A percentile compares a stretch with the other conserved stretches of the same genome.
Conservation (phyloP, 1,140 invertebrate species). For the Schlechtendalia chinensis region DNA sequence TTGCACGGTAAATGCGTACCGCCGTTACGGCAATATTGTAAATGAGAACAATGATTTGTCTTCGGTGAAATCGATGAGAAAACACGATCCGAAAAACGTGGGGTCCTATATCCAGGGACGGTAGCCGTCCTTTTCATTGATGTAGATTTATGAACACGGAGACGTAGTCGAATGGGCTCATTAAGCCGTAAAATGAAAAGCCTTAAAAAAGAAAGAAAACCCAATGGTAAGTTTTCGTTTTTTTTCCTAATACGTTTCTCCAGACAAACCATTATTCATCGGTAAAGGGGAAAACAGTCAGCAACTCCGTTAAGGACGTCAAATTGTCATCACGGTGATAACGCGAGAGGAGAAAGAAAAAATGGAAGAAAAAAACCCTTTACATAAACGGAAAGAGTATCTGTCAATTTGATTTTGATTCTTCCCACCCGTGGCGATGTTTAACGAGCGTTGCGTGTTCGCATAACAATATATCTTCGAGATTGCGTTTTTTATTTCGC, state of each 20-base stretch:
- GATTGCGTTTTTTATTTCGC: neutral
- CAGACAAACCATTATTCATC: neutral
- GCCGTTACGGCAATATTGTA: neutral
- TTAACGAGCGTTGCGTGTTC: conserved; percentile 4
- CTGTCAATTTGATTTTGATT: conserved; percentile 30
- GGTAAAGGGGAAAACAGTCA: neutral
- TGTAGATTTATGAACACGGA: neutral
- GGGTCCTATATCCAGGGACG: neutral
- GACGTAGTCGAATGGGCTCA: neutral
- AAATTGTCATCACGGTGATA: conserved; percentile 19
- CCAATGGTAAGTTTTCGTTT: no score
- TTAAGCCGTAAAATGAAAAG: neutral
- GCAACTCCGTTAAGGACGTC: conserved; percentile 12
- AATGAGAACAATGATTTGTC: conserved; percentile 2
- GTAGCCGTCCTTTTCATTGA: neutral
- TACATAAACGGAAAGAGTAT: conserved; percentile 6
- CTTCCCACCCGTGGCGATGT: neutral
- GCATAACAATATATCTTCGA: conserved; percentile 13
- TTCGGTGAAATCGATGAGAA: neutral
- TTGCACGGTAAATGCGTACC: neutral
- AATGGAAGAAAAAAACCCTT: neutral
- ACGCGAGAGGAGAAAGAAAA: neutral
- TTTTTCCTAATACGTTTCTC: neutral
- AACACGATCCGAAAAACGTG: conserved; percentile 10
- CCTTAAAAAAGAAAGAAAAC: neutral